These are phyloP conservation scores for Bubo bubo DNA, from an alignment of 2,113 vertebrate genomes.

Conservation along the genomic window DNA sequence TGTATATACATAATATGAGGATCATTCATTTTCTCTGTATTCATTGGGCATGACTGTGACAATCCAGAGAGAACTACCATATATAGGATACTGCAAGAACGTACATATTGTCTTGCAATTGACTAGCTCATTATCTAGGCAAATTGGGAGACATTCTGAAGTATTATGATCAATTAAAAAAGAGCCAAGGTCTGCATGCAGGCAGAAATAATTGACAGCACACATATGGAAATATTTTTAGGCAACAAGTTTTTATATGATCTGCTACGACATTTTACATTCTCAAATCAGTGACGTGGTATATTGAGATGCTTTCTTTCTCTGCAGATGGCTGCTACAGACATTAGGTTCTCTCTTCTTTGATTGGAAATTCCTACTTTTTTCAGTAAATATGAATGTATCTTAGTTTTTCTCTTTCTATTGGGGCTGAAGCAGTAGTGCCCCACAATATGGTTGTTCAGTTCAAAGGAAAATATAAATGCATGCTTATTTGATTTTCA, in stretches of 20 bases:
- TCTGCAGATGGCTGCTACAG: neutral
- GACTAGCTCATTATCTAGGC: too few species aligned
- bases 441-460: neutral
- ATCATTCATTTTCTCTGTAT: neutral
- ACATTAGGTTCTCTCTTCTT: neutral
- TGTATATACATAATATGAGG: neutral
- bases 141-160: neutral
- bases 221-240: neutral
- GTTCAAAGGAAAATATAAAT: neutral
- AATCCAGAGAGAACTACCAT: neutral
- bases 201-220: neutral
- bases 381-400: neutral
- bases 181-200: neutral
- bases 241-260: neutral
- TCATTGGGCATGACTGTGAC: neutral
- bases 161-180: neutral
- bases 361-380: neutral
- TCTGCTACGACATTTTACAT: neutral
- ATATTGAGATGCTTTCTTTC: neutral
- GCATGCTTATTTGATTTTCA: constrained; percentile 56
- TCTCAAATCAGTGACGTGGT: neutral
- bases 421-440: neutral
- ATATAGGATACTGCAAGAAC: neutral
- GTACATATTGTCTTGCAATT: neutral
- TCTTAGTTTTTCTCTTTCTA: neutral